Conservation (phyloP, 2,888 invertebrate species). For the Poecilobothrus nobilitatus region DNA sequence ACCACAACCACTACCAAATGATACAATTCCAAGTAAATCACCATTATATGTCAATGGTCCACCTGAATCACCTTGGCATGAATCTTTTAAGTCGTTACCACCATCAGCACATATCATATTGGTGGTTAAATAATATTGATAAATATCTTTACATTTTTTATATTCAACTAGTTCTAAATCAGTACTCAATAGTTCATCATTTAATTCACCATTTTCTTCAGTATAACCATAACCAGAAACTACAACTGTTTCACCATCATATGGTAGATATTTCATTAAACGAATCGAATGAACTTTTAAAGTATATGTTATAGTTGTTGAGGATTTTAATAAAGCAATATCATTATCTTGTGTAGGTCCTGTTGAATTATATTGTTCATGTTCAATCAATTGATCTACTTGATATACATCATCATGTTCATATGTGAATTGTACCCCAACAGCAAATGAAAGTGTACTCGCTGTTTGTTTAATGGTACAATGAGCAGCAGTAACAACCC, state of each 20-base stretch:
- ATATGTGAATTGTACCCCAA: background rate
- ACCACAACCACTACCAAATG: conserved; percentile 43
- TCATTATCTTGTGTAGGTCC: background rate
- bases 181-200: conserved; percentile 23
- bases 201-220: background rate
- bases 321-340: background rate
- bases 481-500: background rate
- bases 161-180: conserved; percentile 24
- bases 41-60: conserved; percentile 28
- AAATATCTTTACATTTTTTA: conserved; percentile 22
- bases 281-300: background rate
- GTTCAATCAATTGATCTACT: too few species aligned
- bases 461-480: background rate
- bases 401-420: background rate
- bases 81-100: conserved; percentile 30
- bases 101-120: background rate
- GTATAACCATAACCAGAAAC: background rate
- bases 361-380: too few species aligned
- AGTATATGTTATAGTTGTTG: background rate
- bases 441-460: background rate
- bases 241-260: background rate
- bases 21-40: conserved; percentile 36
- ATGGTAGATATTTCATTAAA: background rate
- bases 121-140: background rate
- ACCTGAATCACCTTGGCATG: conserved; percentile 39